phyloP scores from a whole-genome alignment of 2,888 invertebrate genomes.

The Ornithoptera priamus region DNA sequence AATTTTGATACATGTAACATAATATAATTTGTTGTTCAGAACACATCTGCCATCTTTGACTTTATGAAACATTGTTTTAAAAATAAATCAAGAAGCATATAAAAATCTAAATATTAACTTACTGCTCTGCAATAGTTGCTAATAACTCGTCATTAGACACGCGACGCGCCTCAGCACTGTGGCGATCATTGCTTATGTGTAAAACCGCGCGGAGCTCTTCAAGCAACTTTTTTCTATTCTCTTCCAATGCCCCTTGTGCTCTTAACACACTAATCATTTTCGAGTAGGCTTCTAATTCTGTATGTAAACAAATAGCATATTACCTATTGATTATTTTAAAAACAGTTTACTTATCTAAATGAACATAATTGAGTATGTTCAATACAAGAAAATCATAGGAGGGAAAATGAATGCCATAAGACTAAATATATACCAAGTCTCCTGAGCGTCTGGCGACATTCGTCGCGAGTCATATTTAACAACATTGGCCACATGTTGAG shows the following conservation, averaged over 20 bases:
- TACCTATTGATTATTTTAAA: slow-evolving; percentile 37
- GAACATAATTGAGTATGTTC: slow-evolving; percentile 46
- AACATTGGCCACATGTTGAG: slow-evolving; percentile 83
- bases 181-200: slow-evolving; percentile 94
- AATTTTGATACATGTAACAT: slow-evolving; percentile 4
- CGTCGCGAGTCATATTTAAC: slow-evolving; percentile 92
- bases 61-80: slow-evolving; percentile 58
- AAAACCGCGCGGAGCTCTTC: slow-evolving; percentile 89
- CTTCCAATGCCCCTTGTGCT: slow-evolving; percentile 93
- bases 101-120: slow-evolving; percentile 64
- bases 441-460: slow-evolving; percentile 92
- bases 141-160: slow-evolving; percentile 95
- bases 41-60: slow-evolving; percentile 69
- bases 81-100: slow-evolving; percentile 60
- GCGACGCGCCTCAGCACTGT: slow-evolving; percentile 94
- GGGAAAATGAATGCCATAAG: slow-evolving; percentile 77
- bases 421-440: slow-evolving; percentile 87
- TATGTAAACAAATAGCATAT: slow-evolving; percentile 57
- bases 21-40: slow-evolving; percentile 16
- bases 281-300: slow-evolving; percentile 96
- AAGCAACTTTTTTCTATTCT: slow-evolving; percentile 90
- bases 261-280: slow-evolving; percentile 93
- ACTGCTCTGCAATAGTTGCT: slow-evolving; percentile 94
- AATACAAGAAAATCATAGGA: slow-evolving; percentile 70
- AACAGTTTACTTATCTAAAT: slow-evolving; percentile 40